Evolutionary conservation across 2,888 invertebrate species (phyloP).

Genomic region (Platycheirus albimanus): DNA sequence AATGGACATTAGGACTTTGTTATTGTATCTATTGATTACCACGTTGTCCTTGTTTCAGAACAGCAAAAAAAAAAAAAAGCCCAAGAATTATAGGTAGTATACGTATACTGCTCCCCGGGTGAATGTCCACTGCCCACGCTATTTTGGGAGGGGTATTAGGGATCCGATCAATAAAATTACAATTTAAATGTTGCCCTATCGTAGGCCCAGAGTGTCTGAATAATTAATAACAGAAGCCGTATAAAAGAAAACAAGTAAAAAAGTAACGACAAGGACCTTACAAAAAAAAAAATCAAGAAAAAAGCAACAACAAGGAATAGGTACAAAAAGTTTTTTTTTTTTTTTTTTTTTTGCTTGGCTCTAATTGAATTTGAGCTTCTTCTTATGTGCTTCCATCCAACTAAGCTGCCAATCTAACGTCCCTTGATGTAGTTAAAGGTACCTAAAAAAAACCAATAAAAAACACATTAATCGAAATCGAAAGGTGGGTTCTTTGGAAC

Average conservation of each 20-base stretch:
- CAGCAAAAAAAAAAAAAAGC: background rate
- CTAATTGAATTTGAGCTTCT: slow-evolving; percentile 62
- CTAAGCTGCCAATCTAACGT: slow-evolving; percentile 58
- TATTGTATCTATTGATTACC: slow-evolving; percentile 6
- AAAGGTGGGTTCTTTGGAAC: slow-evolving; percentile 19
- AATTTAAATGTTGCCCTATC: slow-evolving; percentile 72
- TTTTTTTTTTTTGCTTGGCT: slow-evolving; percentile 33
- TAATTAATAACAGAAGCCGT: slow-evolving; percentile 66
- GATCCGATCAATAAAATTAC: slow-evolving; percentile 74
- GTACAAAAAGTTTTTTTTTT: background rate
- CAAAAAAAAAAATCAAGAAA: slow-evolving; percentile 2
- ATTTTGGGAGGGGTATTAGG: background rate
- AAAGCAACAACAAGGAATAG: background rate
- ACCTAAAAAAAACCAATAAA: slow-evolving; percentile 25
- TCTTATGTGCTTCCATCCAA: slow-evolving; percentile 32
- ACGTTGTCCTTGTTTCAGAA: background rate
- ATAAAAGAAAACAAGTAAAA: slow-evolving; percentile 43
- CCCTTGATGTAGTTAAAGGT: slow-evolving; percentile 38
- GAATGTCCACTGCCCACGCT: slow-evolving; percentile 31
- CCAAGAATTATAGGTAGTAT: background rate
- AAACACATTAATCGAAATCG: slow-evolving; percentile 30
- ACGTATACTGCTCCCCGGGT: background rate
- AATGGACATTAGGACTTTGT: background rate
- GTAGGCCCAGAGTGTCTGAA: slow-evolving; percentile 40
- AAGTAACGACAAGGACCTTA: slow-evolving; percentile 32